Evolutionary conservation across 2,113 vertebrate species (phyloP), one percentile per base, ranked within the genome.

Genomic region (Nycticorax nycticorax): DNA sequence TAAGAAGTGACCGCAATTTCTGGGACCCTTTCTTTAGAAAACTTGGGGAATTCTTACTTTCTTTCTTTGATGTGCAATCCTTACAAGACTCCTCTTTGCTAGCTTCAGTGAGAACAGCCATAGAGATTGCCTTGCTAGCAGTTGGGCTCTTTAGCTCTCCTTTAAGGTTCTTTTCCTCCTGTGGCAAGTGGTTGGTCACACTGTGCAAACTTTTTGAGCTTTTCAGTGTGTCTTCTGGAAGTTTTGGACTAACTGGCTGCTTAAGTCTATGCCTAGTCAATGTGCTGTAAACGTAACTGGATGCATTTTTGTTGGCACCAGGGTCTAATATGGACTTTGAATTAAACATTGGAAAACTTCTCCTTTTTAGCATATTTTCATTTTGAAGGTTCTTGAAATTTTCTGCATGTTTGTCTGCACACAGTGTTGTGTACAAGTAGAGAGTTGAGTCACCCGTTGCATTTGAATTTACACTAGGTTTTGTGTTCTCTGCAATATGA

Each of bases 1-100:
- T 99, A 73, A 99, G 97, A 48, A 99, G 96, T 1, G 99, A 99
- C 52, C 98, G 98, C 28, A 99, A 95, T 96, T 99, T 99, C 79
- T 98, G 99, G 52, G 99, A 98, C 71, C 98, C 98, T 45, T 98
- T 99, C 96, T 99, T 99, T 47, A 99, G 92, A 95, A 99, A 99
- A 85, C 87, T 98, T 10, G 98, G 98, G 5, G 99, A 99, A 56
- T 83, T 96, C 28, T 94, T 97, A 41, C 33, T 97, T 85, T 98
- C 98, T 74, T 98, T 98, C 78, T 97, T 98, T 5, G 98, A 68
- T 5, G 82, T 35, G 21, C 91, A 93, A 11, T 98, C 94, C 95
- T 98, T 99, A 67, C 91, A 95, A 7, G 96, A 48, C 2, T 98
- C 96, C 67, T 98, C 98, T 62, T 96, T 98, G 64, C 68, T 97